phyloP scores from a whole-genome alignment of 2,888 invertebrate genomes.

The Sepioteuthis lessoniana region DNA sequence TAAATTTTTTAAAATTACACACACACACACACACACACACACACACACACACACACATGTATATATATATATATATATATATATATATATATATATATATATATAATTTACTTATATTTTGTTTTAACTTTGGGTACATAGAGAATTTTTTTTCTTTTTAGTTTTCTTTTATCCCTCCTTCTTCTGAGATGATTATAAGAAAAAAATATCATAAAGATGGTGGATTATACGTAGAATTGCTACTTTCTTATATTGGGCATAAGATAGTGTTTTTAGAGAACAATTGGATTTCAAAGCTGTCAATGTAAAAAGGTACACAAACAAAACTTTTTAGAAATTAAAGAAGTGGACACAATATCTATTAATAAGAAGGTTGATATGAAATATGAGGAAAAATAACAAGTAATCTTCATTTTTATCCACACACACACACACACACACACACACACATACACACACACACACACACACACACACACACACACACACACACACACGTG shows the following conservation, averaged over 20 bases:
- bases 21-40: no score
- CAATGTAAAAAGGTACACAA: not conserved
- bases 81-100: no score
- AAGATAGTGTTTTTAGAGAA: not conserved
- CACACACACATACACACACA: no score
- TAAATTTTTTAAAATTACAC: not conserved
- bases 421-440: not conserved
- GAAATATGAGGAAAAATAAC: not conserved
- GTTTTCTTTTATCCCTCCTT: not conserved
- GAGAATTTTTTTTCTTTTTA: not conserved
- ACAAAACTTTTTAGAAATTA: not conserved
- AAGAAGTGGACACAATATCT: not conserved
- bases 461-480: no score
- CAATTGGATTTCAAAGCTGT: not conserved
- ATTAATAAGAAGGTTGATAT: not conserved
- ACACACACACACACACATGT: no score
- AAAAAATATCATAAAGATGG: not conserved
- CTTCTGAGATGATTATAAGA: not conserved
- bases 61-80: no score
- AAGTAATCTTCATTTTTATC: not conserved
- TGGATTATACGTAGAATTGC: not conserved
- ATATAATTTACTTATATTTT: not conserved
- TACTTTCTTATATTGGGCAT: slow-evolving; percentile 20
- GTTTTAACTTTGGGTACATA: not conserved
- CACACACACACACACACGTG: no score